Evolutionary conservation across 2,113 vertebrate genomes (phyloP).

Genomic region (Todiramphus chloris): DNA sequence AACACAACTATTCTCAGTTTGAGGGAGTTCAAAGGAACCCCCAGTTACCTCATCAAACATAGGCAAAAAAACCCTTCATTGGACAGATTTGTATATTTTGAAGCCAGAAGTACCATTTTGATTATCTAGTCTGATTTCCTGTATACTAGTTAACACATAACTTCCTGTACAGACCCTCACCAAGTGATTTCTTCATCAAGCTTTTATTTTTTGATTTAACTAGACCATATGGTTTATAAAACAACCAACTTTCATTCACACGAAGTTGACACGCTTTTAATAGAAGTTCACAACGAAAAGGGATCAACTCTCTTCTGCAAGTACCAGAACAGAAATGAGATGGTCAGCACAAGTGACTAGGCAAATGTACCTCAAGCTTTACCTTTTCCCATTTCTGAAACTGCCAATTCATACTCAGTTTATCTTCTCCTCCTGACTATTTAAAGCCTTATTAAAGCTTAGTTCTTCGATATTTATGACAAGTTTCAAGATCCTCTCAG

Average conservation of each 20-base stretch:
- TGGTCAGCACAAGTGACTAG: background rate
- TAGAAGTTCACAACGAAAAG: background rate
- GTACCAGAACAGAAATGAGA: background rate
- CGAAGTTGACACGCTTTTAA: background rate
- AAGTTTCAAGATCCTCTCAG: background rate
- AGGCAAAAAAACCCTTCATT: background rate
- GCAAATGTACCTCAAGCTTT: background rate
- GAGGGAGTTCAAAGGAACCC: background rate
- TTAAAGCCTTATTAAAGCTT: background rate
- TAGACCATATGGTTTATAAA: background rate
- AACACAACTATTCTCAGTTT: background rate
- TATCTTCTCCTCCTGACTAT: background rate
- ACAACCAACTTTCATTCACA: background rate
- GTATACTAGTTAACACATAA: background rate
- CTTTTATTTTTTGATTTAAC: background rate
- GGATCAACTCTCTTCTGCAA: background rate
- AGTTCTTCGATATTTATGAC: background rate
- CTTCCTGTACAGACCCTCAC: background rate
- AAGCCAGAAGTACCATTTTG: background rate
- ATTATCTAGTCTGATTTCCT: slow-evolving; percentile 1
- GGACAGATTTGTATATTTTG: background rate
- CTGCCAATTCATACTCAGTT: background rate
- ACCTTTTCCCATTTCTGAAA: background rate
- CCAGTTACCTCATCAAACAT: background rate
- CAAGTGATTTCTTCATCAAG: background rate